Conservation (phyloP, 2,113 vertebrate species). For the Halichoeres trimaculatus region DNA sequence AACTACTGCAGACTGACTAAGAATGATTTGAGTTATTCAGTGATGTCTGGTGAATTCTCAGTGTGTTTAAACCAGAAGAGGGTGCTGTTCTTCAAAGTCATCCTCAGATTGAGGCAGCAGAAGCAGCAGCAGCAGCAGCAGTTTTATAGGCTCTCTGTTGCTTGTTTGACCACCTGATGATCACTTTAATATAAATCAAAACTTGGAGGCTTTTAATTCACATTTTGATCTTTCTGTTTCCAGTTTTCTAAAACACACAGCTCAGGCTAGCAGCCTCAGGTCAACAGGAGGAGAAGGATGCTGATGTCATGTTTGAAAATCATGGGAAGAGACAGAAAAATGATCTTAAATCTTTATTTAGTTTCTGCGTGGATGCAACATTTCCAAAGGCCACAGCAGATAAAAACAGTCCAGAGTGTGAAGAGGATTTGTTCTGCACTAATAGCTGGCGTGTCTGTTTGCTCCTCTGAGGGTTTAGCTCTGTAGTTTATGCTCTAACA, state of each 20-base stretch:
- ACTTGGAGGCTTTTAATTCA: neutral
- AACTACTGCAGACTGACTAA: no score
- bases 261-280: no score
- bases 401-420: slow-evolving; percentile 24
- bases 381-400: slow-evolving; percentile 13
- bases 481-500: slow-evolving; percentile 6
- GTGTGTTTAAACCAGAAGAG: neutral
- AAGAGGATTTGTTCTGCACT: neutral
- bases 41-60: no score
- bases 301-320: neutral
- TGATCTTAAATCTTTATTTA: slow-evolving; percentile 51
- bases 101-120: neutral
- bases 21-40: no score
- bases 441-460: neutral
- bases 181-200: slow-evolving; percentile 14
- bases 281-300: neutral
- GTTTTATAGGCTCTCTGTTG: slow-evolving; percentile 37
- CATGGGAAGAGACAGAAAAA: slow-evolving; percentile 8
- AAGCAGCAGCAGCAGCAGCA: no score
- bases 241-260: neutral
- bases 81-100: neutral
- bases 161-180: slow-evolving; percentile 25
- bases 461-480: neutral
- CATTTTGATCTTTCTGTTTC: neutral
- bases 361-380: slow-evolving; percentile 3